Evolutionary conservation across 2,888 invertebrate genomes (phyloP), one percentile per base, ranked within the genome.

Genomic region (Acanthopleura granulata): DNA sequence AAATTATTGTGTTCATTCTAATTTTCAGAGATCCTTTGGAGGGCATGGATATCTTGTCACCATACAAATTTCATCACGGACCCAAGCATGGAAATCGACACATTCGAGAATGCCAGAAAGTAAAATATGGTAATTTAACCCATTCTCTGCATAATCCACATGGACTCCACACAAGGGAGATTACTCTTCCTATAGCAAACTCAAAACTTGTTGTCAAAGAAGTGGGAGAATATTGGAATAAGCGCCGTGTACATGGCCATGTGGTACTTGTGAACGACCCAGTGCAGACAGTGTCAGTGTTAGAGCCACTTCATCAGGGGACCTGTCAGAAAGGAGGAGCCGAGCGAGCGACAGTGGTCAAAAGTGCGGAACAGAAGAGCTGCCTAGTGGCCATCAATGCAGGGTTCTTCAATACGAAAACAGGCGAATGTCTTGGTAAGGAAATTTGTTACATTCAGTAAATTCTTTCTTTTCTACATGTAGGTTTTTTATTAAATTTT

Each of bases 371-470:
- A 49, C 79, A 77, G 49, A 83, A 82, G 69, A 76, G 83, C 14
- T 91, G 91, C 80, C 12, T 88, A 6, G 78, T 88, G n/a, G 89
- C 90, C 6, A 80, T 87, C 29, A 91, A 90, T 87, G 91, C 89
- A 72, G 91, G 91, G 62, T 88, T 89, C 76, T 91, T 90, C 77
- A 87, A 90, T 77, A 89, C 87, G 12, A 78, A 81, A 9, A 82
- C 83, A 73, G 89, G 88, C 25, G 80, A 81, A 25, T 91, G 91
- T 80, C 80, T 84, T 70, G 91, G 91, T 90, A 79, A 77, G 80
- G 18, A 57, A 57, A 4, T 3, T 40, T 40, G 40, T 40, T 6
- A 40, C 3, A 40, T 40, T 40, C 40, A 40, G 40, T 40, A 40
- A 40, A 40, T 40, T 40, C 9, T 40, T 40, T 40, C 9, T 40